Conservation (phyloP, 2,113 vertebrate genomes). For the Pelobates fuscus region DNA sequence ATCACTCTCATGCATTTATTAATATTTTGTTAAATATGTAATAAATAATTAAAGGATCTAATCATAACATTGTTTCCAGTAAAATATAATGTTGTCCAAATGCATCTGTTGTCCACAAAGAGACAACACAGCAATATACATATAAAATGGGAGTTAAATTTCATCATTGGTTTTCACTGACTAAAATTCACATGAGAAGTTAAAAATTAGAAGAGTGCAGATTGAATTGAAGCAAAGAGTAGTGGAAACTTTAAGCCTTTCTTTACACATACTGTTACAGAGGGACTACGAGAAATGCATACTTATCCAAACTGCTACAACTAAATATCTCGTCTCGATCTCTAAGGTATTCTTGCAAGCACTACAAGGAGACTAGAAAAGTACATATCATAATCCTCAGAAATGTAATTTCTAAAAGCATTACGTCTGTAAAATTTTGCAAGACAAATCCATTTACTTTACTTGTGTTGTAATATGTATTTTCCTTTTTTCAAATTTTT, state of each 20-base stretch:
- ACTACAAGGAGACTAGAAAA: not conserved
- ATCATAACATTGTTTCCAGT: too few species aligned
- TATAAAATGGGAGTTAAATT: too few species aligned
- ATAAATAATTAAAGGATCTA: too few species aligned
- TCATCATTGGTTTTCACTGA: too few species aligned
- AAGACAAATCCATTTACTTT: not conserved
- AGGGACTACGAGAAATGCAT: not conserved
- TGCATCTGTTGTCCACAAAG: too few species aligned
- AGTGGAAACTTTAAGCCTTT: not conserved
- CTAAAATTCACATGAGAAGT: not conserved
- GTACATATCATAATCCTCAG: not conserved
- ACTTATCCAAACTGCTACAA: not conserved
- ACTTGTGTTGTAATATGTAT: not conserved
- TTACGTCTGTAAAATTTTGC: not conserved
- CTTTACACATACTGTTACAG: not conserved
- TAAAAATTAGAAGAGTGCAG: not conserved
- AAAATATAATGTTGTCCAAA: too few species aligned
- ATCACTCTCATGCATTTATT: too few species aligned
- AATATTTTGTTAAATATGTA: too few species aligned
- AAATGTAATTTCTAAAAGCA: conserved; percentile 20
- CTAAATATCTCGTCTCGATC: not conserved
- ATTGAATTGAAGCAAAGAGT: not conserved
- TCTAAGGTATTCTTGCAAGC: not conserved
- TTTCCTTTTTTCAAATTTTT: not conserved
- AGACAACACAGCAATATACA: too few species aligned